These are phyloP conservation scores for Vultur gryphus DNA, from an alignment of 2,797 vertebrate genomes.

Conservation along the genomic window DNA sequence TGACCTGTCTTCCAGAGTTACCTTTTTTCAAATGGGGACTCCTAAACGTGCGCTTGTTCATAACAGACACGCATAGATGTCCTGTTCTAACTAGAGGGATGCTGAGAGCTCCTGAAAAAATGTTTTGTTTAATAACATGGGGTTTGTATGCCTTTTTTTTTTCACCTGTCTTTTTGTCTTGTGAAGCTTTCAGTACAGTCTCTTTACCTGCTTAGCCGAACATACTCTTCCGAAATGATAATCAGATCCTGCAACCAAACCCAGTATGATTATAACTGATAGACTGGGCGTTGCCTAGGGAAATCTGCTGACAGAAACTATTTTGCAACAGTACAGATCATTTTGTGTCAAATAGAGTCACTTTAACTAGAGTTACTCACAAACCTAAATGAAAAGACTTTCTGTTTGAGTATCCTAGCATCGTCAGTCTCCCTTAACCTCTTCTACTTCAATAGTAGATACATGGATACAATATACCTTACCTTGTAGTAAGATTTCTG, in stretches of 20 bases:
- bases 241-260: not conserved
- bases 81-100: not conserved
- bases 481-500: not conserved
- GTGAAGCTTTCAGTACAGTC: not conserved
- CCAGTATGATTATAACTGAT: not conserved
- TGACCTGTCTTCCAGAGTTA: not conserved
- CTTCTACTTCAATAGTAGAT: not conserved
- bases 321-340: conserved; percentile 1
- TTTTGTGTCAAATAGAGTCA: conserved; percentile 1
- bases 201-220: not conserved
- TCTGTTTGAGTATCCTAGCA: not conserved
- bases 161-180: not conserved
- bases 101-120: not conserved
- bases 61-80: not conserved
- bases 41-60: not conserved
- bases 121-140: not conserved
- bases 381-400: not conserved
- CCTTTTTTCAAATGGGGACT: not conserved
- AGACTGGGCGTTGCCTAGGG: not conserved
- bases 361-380: conserved; percentile 4
- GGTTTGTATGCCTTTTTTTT: not conserved
- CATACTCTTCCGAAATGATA: not conserved
- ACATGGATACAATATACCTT: not conserved
- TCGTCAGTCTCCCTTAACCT: not conserved
- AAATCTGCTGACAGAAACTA: conserved; percentile 26